Conservation (phyloP, 2,797 vertebrate species). For the Sphenodon punctatus region DNA sequence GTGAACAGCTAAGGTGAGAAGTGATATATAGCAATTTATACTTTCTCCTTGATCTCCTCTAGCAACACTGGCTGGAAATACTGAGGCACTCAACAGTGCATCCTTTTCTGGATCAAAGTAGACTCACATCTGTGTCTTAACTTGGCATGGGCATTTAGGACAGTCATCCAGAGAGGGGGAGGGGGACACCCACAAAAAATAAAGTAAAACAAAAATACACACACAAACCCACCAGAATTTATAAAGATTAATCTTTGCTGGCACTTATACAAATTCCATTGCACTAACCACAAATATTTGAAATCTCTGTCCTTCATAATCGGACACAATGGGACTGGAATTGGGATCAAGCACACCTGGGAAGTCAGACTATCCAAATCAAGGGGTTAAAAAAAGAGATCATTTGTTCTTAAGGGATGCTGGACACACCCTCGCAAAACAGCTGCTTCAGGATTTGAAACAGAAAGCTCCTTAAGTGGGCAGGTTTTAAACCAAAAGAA, state of each 20-base stretch:
- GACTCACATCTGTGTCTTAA: constrained; percentile 60
- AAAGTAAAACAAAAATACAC: constrained; percentile 24
- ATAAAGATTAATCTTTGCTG: constrained; percentile 43
- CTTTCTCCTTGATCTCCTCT: constrained; percentile 49
- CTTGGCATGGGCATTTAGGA: constrained; percentile 45
- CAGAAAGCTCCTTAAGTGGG: constrained; percentile 13
- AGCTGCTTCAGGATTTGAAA: neutral
- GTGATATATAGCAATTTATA: constrained; percentile 33
- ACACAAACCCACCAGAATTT: constrained; percentile 15
- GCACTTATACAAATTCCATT: constrained; percentile 42
- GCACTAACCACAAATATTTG: constrained; percentile 41
- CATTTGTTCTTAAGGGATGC: constrained; percentile 41
- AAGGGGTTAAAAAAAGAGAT: constrained; percentile 68
- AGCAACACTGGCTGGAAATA: constrained; percentile 52
- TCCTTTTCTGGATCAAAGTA: constrained; percentile 60
- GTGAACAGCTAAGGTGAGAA: constrained; percentile 66
- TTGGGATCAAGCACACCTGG: constrained; percentile 51
- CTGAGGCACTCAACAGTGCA: constrained; percentile 35
- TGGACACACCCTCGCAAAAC: constrained; percentile 31
- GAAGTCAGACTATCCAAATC: constrained; percentile 43
- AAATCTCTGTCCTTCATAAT: constrained; percentile 44
- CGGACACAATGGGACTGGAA: constrained; percentile 38
- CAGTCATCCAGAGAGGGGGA: too few species aligned
- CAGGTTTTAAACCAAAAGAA: constrained; percentile 35
- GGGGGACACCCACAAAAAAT: constrained; percentile 32